Evolutionary conservation across 2,113 vertebrate genomes (phyloP), one percentile per base, ranked within the genome.

Genomic region (Hepsetus odoe): DNA sequence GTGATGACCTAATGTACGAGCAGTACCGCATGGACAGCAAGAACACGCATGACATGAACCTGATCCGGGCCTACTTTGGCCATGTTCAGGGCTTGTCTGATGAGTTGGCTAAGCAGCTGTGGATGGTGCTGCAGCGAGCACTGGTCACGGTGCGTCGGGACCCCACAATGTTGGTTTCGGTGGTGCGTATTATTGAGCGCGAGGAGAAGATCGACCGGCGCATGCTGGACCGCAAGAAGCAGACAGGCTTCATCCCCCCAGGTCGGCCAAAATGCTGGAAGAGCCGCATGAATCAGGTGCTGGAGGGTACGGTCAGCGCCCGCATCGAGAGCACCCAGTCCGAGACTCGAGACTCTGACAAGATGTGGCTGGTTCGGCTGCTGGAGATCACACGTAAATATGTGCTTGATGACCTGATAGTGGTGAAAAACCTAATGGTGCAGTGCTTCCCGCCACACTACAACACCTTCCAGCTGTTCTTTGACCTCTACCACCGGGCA

Each of bases 351-450:
- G 95, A 98, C 77, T 95, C 93, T 0, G 97, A 99, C 88, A 97
- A 97, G 85, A 99, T 99, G 98, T 99, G 97, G 98, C 93, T 99
- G 0, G 97, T 99, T 55, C 94, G 97, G 18, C 95, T 98, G 35
- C 88, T 99, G 12, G 98, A 99, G 90, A 96, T 98, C 80, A 96
- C 95, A 8, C 92, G 98, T 69, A 96, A 95, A 81, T 98, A 98
- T 0, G 94, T 99, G 56, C 87, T 98, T 32, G 97, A 99, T 32
- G 97, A 99, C 82, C 93, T 99, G 18, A 79, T 94, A 0, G 90
- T 99, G 13, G 94, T 96, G 44, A 96, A 96, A 90, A 97, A 94
- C 86, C 90, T 99, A 53, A 90, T 98, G 95, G 96, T 93, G 62
- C 96, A 99, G 32, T 95, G 97, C 72, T 99, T 99, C 73, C 98